Percentiles rank a stretch among this genome's conserved stretches.
Conservation (phyloP, 1,140 invertebrate species). For the Doryteuthis pealeii region DNA sequence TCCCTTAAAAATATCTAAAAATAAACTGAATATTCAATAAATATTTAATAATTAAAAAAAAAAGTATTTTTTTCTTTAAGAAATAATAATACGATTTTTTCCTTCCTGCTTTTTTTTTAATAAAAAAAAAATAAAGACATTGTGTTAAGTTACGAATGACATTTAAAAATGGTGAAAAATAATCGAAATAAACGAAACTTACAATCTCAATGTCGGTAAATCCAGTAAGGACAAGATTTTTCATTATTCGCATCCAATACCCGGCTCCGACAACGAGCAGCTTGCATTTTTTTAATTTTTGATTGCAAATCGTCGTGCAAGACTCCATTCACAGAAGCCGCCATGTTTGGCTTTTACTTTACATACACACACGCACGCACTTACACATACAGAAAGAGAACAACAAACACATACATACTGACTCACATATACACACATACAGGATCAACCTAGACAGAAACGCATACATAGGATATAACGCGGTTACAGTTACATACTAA, state of each 20-base stretch:
- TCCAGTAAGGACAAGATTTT: slow-evolving; percentile 94
- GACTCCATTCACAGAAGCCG: slow-evolving; percentile 47
- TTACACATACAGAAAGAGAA: not conserved
- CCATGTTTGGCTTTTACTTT: slow-evolving; percentile 39
- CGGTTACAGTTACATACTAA: too few species aligned
- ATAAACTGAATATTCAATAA: too few species aligned
- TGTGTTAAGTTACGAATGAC: not conserved
- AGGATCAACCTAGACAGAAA: not conserved
- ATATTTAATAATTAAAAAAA: too few species aligned
- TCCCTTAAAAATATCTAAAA: too few species aligned
- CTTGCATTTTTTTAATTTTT: slow-evolving; percentile 43
- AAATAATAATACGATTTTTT: too few species aligned
- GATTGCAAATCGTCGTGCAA: slow-evolving; percentile 39
- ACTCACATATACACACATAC: too few species aligned
- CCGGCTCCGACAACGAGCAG: slow-evolving; percentile 95
- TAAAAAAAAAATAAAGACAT: not conserved
- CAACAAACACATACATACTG: not conserved
- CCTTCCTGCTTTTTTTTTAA: not conserved
- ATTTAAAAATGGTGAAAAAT: not conserved
- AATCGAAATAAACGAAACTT: slow-evolving; percentile 58
- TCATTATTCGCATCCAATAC: slow-evolving; percentile 95
- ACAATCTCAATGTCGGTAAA: slow-evolving; percentile 94
- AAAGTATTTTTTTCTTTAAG: too few species aligned
- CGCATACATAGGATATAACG: too few species aligned
- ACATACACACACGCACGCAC: not conserved